Evolutionary conservation across 1,140 invertebrate species (phyloP).

Genomic region (Teleogryllus occipitalis): DNA sequence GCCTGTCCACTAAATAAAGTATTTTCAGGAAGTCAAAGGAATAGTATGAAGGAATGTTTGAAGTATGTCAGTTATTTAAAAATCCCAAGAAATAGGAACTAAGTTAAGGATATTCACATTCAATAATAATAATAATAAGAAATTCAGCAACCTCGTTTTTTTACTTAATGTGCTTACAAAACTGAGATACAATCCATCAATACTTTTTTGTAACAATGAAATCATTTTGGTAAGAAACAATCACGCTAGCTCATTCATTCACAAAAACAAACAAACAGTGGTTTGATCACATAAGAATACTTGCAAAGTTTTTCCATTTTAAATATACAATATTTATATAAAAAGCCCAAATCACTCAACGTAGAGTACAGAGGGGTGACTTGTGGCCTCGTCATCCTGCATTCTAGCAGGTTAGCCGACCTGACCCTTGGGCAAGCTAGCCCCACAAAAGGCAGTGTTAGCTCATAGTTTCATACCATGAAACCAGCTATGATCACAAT

Average conservation of each 20-base stretch:
- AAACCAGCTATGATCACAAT: too few species aligned
- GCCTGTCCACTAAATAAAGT: too few species aligned
- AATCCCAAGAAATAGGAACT: too few species aligned
- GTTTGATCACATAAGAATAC: background rate
- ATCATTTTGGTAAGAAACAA: slow-evolving; percentile 1
- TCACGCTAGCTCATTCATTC: slow-evolving; percentile 1
- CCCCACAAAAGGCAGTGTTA: too few species aligned
- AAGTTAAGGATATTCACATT: too few species aligned
- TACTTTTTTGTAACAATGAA: background rate
- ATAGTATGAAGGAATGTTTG: too few species aligned
- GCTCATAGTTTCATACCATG: too few species aligned
- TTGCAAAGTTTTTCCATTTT: background rate
- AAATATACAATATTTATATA: background rate
- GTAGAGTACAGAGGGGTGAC: background rate
- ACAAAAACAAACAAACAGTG: background rate
- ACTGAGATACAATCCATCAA: background rate
- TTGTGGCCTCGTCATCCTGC: background rate
- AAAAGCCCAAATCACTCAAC: background rate
- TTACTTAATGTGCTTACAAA: slow-evolving; percentile 5
- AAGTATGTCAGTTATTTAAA: too few species aligned
- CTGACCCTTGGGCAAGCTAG: background rate
- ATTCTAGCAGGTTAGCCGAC: background rate
- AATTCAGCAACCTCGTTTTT: background rate
- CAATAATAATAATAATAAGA: too few species aligned
- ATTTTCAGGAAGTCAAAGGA: too few species aligned